These are phyloP conservation scores for Lates japonicus DNA, from an alignment of 2,797 vertebrate genomes.

Conservation along the genomic window DNA sequence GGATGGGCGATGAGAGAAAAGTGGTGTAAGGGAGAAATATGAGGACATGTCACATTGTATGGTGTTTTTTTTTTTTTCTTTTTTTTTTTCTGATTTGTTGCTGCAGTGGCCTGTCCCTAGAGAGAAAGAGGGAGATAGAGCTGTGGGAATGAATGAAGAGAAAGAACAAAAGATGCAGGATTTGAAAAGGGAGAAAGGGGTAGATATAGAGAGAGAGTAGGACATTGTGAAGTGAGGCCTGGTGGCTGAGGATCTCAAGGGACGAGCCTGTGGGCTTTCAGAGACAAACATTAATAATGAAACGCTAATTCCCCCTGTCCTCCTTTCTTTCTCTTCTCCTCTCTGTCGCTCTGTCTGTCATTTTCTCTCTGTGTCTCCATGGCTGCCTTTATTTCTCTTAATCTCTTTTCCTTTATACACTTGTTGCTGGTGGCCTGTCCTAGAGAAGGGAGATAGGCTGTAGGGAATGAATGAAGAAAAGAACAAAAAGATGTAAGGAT, in stretches of 20 bases:
- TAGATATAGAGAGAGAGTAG: conserved; percentile 44
- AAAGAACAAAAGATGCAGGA: conserved; percentile 33
- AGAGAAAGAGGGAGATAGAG: conserved; percentile 41
- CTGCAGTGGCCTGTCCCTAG: conserved; percentile 40
- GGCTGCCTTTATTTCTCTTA: conserved; percentile 43
- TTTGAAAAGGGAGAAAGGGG: conserved; percentile 39
- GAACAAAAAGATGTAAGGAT: conserved; percentile 33
- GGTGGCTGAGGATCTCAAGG: conserved; percentile 60
- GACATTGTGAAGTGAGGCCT: conserved; percentile 62
- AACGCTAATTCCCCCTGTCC: conserved; percentile 84
- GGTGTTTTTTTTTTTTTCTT: not conserved
- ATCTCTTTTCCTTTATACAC: conserved; percentile 29
- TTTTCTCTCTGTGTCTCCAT: conserved; percentile 34
- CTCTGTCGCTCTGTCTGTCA: conserved; percentile 48
- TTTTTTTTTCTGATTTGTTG: conserved; percentile 51
- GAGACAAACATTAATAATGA: conserved; percentile 88
- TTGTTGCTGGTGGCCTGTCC: conserved; percentile 50
- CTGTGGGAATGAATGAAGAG: conserved; percentile 23
- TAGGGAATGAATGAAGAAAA: conserved; percentile 26
- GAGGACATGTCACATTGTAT: conserved; percentile 53
- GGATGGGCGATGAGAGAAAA: conserved; percentile 3
- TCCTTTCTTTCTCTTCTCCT: conserved; percentile 79
- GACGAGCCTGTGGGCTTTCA: conserved; percentile 78
- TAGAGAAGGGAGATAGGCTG: conserved; percentile 40
- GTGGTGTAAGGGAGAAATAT: conserved; percentile 43